Base-by-base conservation (phyloP, 2,888 invertebrate genomes). In the Nymphalis c-album region DNA sequence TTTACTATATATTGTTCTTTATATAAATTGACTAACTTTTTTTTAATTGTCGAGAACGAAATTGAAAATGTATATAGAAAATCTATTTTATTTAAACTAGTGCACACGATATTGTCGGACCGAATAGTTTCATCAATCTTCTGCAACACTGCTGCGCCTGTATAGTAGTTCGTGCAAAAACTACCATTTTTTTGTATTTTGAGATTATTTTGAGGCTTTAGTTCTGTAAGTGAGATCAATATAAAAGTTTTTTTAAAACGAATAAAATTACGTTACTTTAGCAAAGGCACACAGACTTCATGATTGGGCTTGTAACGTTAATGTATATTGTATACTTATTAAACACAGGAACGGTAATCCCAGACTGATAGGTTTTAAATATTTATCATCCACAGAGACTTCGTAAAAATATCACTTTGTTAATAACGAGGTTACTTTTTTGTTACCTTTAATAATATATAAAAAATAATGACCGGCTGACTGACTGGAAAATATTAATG, bases 71-170 rank as follows among this genome's bases (percentile, higher is more conserved):
- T n/a, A 8, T 2, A 57, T 35, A n/a, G 35, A 31, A 13, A 18
- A 46, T 50, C 59, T 22, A 59, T 51, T 48, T 40, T 5, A 45
- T 71, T 69, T 71, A 71, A 71, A 67, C 71, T 71, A 64, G 61
- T 67, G 67, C 50, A 57, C 55, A 60, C 64, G 67, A 61, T 69
- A 67, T 67, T 67, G 64, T 46, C 59, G 58, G 45, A 46, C 65
- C 60, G 58, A 65, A 64, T 87, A 88, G 83, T 81, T 82, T 80
- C 84, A 91, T 90, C 90, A 90, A 90, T 90, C 90, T 89, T 86
- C 78, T 76, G 80, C 83, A 83, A 40, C 13, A 40, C 40, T 40
- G 84, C 87, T 78, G 77, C 77, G 78, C 78, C 76, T 78, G 76
- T 60, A 53, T 57, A 46, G 60, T 58, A 57, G 55, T 40, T 62